Percentiles rank a stretch among this genome's conserved stretches.
Evolutionary conservation across 2,113 vertebrate genomes (phyloP).

Genomic region (Centropus unirufus): DNA sequence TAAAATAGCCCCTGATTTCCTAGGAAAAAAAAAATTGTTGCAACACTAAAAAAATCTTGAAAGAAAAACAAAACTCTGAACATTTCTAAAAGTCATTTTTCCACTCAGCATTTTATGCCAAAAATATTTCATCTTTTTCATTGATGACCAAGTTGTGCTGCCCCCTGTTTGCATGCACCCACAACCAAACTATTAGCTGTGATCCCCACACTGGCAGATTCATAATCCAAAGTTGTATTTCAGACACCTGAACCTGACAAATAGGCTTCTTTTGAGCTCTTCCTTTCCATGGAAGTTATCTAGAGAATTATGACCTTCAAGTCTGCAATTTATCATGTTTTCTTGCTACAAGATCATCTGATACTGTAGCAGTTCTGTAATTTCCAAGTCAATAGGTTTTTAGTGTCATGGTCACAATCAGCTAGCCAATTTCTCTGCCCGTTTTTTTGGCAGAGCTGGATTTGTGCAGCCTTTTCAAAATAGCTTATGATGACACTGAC

Average conservation of each 20-base stretch:
- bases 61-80: not conserved
- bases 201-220: not conserved
- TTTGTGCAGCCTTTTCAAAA: not conserved
- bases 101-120: not conserved
- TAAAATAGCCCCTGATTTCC: not conserved
- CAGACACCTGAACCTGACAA: not conserved
- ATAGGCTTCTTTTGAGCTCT: not conserved
- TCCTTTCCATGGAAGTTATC: not conserved
- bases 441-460: not conserved
- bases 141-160: not conserved
- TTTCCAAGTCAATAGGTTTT: not conserved
- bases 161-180: not conserved
- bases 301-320: not conserved
- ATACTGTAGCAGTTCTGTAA: not conserved
- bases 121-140: not conserved
- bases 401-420: not conserved
- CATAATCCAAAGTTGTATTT: not conserved
- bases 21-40: not conserved
- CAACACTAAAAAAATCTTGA: not conserved
- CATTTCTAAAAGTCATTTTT: not conserved
- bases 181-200: not conserved
- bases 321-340: not conserved
- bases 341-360: not conserved
- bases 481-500: not conserved
- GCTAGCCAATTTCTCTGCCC: not conserved